Evolutionary conservation across 2,888 invertebrate species (phyloP), one percentile per base, ranked within the genome.

Genomic region (Prosapia bicincta): DNA sequence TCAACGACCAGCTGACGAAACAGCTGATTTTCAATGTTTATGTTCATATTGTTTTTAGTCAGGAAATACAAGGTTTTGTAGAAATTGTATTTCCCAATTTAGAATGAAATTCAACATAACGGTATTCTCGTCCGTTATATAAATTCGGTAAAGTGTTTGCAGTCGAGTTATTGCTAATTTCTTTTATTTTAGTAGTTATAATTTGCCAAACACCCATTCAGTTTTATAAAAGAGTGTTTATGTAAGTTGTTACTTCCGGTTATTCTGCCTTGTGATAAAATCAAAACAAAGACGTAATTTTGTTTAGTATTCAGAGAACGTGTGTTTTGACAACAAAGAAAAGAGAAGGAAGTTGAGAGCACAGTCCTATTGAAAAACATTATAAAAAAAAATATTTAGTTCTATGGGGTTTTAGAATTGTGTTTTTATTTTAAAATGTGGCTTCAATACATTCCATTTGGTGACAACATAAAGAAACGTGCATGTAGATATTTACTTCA

Each of bases 401-500:
- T 54, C n/a, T 20, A 20, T 54, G 20, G 54, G n/a, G 20, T 20
- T 54, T 54, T 54, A n/a, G 54, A 54, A 20, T 54, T 54, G 20
- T n/a, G n/a, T 6, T 13, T n/a, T n/a, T n/a, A n/a, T 13, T 38
- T 5, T 38, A 54, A 54, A 9, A 71, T 71, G 71, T 71, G 71
- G 71, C 66, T 71, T 65, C 71, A 71, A 28, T 71, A 71, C 26
- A 71, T 75, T 67, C 75, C 75, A 43, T 75, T 75, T 26, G 32
- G 69, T 71, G 96, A 96, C 83, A 90, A 91, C 82, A 90, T 96
- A 80, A 96, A 97, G 87, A 97, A 96, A 84, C 90, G 94, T 85
- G 94, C 94, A 77, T 95, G 95, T 87, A 92, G 96, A 85, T 97
- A 97, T 87, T 88, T 98, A 77, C 87, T 98, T 77, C 96, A 98